Percentiles rank a stretch among this genome's conserved stretches.
Conservation (phyloP, 2,113 vertebrate species). For the Labrus mixtus region DNA sequence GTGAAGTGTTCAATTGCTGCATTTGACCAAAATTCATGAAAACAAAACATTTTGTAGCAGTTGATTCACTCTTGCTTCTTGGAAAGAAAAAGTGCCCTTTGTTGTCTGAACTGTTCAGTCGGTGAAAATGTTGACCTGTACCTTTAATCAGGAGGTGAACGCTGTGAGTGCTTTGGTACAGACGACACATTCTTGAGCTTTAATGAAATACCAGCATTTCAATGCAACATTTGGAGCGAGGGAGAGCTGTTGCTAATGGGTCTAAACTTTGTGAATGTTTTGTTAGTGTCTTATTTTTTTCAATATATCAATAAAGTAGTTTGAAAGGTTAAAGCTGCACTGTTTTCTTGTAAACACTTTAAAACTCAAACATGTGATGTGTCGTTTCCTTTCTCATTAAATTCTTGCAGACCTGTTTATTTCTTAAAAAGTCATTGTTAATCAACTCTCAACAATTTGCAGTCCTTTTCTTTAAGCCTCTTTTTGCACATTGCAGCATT, state of each 20-base stretch:
- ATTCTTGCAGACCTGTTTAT: too few species aligned
- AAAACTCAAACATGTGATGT: too few species aligned
- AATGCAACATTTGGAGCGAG: conserved; percentile 62
- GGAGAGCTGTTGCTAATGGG: conserved; percentile 30
- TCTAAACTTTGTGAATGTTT: conserved; percentile 51
- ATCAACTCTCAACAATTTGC: neutral
- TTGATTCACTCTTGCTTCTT: neutral
- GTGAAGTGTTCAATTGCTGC: conserved; percentile 16
- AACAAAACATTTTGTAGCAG: conserved; percentile 11
- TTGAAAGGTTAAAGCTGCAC: conserved; percentile 30
- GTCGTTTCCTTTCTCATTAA: neutral
- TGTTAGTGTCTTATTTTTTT: conserved; percentile 33
- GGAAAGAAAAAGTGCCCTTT: neutral
- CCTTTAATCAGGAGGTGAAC: conserved; percentile 17
- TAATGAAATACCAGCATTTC: conserved; percentile 60
- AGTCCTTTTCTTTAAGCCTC: neutral
- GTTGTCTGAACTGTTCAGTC: conserved; percentile 18
- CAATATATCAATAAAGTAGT: conserved; percentile 76
- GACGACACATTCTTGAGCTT: conserved; percentile 32
- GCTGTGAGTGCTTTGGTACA: neutral
- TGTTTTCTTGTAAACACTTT: neutral
- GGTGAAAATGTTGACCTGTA: conserved; percentile 15
- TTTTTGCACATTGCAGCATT: neutral
- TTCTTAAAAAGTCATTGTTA: too few species aligned
- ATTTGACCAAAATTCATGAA: neutral